phyloP scores from a whole-genome alignment of 1,140 invertebrate genomes.

The Uloborus diversus region DNA sequence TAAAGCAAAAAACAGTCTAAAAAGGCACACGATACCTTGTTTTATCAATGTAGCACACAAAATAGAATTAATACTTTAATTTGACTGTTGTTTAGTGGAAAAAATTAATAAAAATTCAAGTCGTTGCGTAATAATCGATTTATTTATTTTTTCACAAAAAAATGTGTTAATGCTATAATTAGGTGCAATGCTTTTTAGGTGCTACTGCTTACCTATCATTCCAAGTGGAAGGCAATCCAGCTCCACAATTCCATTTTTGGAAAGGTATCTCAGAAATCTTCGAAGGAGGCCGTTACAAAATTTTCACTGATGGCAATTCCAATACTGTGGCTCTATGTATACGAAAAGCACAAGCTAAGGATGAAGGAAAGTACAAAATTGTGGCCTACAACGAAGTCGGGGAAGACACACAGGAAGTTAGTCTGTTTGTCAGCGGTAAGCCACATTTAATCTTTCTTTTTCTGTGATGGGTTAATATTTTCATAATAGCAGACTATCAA shows the following conservation, averaged over 20 bases:
- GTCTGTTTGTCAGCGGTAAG: slow-evolving; percentile 93
- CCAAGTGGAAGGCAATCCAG: slow-evolving; percentile 89
- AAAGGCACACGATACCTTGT: too few species aligned
- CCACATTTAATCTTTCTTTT: too few species aligned
- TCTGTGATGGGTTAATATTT: too few species aligned
- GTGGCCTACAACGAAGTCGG: slow-evolving; percentile 92
- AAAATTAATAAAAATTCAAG: too few species aligned
- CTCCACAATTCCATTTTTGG: slow-evolving; percentile 95
- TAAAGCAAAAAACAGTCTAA: too few species aligned
- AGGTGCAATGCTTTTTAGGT: neutral
- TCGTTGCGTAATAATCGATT: too few species aligned
- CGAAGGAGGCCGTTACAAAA: slow-evolving; percentile 91
- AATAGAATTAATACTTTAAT: too few species aligned
- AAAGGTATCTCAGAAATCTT: slow-evolving; percentile 90
- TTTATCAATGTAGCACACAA: too few species aligned
- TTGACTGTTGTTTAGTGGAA: too few species aligned
- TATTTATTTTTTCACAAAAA: too few species aligned
- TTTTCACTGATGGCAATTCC: slow-evolving; percentile 86
- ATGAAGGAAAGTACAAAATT: slow-evolving; percentile 97
- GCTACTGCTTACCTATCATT: slow-evolving; percentile 87
- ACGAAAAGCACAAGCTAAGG: slow-evolving; percentile 94
- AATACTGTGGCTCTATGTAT: slow-evolving; percentile 93
- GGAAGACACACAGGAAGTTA: slow-evolving; percentile 92
- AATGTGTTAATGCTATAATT: too few species aligned
- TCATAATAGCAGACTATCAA: too few species aligned